A percentile compares a stretch with the other conserved stretches of the same genome.
These are phyloP conservation scores for Onthophagus sagittarius DNA, from an alignment of 2,888 invertebrate genomes.

Conservation along the genomic window DNA sequence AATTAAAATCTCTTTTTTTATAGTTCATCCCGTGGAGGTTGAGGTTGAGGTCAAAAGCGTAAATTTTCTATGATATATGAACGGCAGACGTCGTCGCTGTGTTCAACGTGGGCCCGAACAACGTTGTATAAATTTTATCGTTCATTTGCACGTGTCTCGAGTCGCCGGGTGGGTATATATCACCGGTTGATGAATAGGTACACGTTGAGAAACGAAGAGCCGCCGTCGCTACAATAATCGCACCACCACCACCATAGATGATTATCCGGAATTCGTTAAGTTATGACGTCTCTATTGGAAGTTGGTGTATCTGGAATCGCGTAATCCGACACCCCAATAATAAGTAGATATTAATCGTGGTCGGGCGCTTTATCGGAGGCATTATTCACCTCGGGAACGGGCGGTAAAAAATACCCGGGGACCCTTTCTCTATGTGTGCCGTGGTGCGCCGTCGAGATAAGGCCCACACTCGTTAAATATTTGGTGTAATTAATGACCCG, in stretches of 20 bases:
- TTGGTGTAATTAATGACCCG: slow-evolving; percentile 35
- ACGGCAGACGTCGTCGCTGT: slow-evolving; percentile 5
- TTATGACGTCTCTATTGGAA: not conserved
- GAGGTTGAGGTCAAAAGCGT: slow-evolving; percentile 7
- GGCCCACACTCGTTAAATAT: slow-evolving; percentile 35
- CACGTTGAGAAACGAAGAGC: slow-evolving; percentile 6
- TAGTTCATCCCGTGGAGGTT: not conserved
- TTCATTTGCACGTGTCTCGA: slow-evolving; percentile 22
- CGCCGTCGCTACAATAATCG: not conserved
- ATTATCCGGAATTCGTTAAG: not conserved
- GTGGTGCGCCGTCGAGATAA: slow-evolving; percentile 29
- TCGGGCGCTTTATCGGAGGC: slow-evolving; percentile 10
- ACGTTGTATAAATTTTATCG: slow-evolving; percentile 19
- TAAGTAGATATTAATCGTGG: slow-evolving; percentile 15
- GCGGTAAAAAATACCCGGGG: slow-evolving; percentile 20
- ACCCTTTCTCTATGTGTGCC: slow-evolving; percentile 31
- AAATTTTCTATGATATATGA: slow-evolving; percentile 21
- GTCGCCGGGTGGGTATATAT: slow-evolving; percentile 16
- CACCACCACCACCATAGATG: not conserved
- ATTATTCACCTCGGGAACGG: slow-evolving; percentile 15
- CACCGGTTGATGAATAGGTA: slow-evolving; percentile 20
- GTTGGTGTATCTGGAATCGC: not conserved
- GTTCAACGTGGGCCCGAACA: slow-evolving; percentile 3
- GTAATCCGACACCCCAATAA: slow-evolving; percentile 8
- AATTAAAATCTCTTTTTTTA: not conserved